Base-by-base conservation (phyloP, 1,140 invertebrate species). In the Zaprionus taronus region DNA sequence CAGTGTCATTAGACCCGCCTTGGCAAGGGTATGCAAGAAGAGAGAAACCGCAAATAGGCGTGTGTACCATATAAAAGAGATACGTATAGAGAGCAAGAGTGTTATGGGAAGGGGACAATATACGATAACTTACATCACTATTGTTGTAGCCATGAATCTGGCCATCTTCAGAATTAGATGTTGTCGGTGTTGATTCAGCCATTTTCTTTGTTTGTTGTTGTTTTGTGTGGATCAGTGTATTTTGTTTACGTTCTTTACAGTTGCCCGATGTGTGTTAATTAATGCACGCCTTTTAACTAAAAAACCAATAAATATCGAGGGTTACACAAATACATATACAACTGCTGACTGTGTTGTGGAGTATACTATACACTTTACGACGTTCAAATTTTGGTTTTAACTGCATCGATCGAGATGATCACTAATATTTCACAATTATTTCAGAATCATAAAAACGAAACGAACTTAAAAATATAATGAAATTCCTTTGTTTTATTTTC, bases 111-210 rank as follows among this genome's bases (percentile, higher is more conserved):
- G 58, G 4, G 38, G n/a, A 12, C 4, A 2, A 17, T 20, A 47
- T 34, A 28, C 47, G 49, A 58, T 58, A 67, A 90, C 85, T 91
- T 91, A 91, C 86, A 81, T 91, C 86, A 81, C 74, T 72, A 71
- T 89, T 91, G 70, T 90, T 89, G 63, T 70, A 91, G 83, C 86
- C 86, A 84, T 91, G 87, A 66, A 91, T 83, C 72, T 91, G 87
- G 49, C 83, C 87, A 91, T 91, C 86, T 83, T 91, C 85, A 70
- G 65, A 17, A 47, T 49, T 76, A 38, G n/a, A 60, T 56, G 65
- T 75, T 68, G 79, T 76, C 47, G 82, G 77, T 83, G 85, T 71
- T 83, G 86, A 78, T 77, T 91, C 86, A 57, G 86, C 86, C 86
- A 91, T 91, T 74, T 86, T 86, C 57, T 47, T 9, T 17, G 22